These are phyloP conservation scores for Drosophila incognita DNA, from an alignment of 2,888 invertebrate genomes.

Conservation along the genomic window DNA sequence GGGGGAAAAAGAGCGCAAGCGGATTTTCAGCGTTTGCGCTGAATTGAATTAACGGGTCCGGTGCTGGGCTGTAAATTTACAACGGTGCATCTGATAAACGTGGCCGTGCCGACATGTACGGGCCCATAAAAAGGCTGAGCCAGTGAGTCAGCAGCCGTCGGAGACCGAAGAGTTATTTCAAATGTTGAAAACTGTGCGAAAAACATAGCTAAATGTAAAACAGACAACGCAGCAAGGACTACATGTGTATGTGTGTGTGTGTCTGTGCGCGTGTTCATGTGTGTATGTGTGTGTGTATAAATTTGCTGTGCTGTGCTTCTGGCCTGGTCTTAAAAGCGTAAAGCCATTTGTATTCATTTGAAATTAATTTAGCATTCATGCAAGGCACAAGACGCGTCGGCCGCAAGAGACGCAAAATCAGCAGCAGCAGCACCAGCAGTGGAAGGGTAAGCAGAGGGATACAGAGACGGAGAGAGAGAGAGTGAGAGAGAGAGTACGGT, in stretches of 20 bases:
- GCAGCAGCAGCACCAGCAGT: slow-evolving; percentile 25
- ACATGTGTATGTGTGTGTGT: slow-evolving; percentile 6
- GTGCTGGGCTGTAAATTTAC: slow-evolving; percentile 72
- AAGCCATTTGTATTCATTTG: slow-evolving; percentile 80
- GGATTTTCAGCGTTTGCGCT: slow-evolving; percentile 63
- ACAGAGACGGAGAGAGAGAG: neutral
- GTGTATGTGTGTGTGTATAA: slow-evolving; percentile 26
- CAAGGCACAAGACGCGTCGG: slow-evolving; percentile 64
- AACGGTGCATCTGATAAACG: slow-evolving; percentile 77
- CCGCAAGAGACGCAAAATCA: slow-evolving; percentile 62
- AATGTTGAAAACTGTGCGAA: slow-evolving; percentile 60
- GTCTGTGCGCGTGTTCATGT: slow-evolving; percentile 5
- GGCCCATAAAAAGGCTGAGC: slow-evolving; percentile 58
- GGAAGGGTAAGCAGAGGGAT: neutral
- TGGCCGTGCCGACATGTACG: slow-evolving; percentile 57
- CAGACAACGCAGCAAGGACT: slow-evolving; percentile 62
- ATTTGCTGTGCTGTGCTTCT: slow-evolving; percentile 48
- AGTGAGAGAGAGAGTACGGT: neutral
- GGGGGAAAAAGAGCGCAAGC: slow-evolving; percentile 17
- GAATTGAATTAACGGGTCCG: slow-evolving; percentile 77
- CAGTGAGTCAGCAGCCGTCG: slow-evolving; percentile 56
- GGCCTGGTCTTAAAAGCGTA: slow-evolving; percentile 77
- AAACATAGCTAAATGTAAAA: slow-evolving; percentile 72
- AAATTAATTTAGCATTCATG: slow-evolving; percentile 80
- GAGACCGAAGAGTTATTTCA: slow-evolving; percentile 71